A percentile compares a stretch with the other conserved stretches of the same genome.
Evolutionary conservation across 2,797 vertebrate genomes (phyloP).

Genomic region (Poecilia gillii): DNA sequence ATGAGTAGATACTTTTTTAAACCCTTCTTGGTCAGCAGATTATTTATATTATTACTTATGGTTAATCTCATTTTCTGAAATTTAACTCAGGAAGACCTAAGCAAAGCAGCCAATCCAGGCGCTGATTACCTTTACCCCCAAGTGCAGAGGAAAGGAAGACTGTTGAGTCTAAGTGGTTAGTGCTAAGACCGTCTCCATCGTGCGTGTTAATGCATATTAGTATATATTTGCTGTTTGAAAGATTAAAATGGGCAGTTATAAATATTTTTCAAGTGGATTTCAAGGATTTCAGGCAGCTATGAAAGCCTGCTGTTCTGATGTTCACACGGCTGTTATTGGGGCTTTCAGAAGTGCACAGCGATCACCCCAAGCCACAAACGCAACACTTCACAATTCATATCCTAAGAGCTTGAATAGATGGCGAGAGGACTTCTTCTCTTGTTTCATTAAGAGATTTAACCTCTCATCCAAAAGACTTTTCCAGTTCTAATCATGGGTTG

Average conservation of each 20-base stretch:
- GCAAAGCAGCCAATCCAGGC: too few relatives aligned
- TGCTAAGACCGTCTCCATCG: not conserved
- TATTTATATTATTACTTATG: not conserved
- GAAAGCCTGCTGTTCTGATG: not conserved
- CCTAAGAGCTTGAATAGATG: too few relatives aligned
- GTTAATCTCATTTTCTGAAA: not conserved
- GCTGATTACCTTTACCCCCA: too few relatives aligned
- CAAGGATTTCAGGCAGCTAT: not conserved
- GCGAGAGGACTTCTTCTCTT: too few relatives aligned
- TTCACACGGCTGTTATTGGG: not conserved
- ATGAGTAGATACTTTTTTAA: not conserved
- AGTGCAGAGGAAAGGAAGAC: too few relatives aligned
- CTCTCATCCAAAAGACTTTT: not conserved
- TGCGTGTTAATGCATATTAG: not conserved
- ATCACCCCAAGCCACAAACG: not conserved
- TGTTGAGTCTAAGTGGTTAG: too few relatives aligned
- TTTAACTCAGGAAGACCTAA: not conserved
- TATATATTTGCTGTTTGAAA: not conserved
- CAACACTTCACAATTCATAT: not conserved
- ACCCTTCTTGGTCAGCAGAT: not conserved
- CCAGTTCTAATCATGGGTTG: not conserved
- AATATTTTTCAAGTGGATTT: too few relatives aligned
- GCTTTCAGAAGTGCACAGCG: not conserved
- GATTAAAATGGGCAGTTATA: not conserved
- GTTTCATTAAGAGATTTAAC: not conserved